These are phyloP conservation scores for Aricia artaxerxes DNA, from an alignment of 2,888 invertebrate genomes.

Conservation along the genomic window DNA sequence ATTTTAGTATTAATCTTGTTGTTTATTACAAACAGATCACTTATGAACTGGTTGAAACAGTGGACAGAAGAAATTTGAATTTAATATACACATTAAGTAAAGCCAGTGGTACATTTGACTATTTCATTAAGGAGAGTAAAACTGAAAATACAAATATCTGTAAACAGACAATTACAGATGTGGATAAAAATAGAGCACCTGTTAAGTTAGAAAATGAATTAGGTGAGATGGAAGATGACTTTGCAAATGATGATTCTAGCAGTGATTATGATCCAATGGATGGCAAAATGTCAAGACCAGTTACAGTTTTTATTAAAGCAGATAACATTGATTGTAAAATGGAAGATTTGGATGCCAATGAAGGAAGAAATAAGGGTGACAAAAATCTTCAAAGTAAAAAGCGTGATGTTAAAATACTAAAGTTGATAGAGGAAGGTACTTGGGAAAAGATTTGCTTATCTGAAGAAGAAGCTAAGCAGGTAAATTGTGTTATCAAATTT, in stretches of 20 bases:
- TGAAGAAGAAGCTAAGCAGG: conserved; percentile 63
- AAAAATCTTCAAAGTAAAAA: conserved; percentile 7
- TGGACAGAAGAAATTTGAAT: conserved; percentile 49
- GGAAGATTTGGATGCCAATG: not conserved
- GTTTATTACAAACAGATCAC: conserved; percentile 45
- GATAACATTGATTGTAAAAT: not conserved
- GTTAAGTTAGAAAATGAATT: conserved; percentile 28
- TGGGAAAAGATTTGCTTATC: conserved; percentile 59
- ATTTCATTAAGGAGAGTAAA: conserved; percentile 24
- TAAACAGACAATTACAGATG: not conserved
- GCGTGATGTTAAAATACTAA: conserved; percentile 41
- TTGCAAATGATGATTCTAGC: conserved; percentile 31
- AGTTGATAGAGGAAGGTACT: conserved; percentile 52
- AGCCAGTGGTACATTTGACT: not conserved
- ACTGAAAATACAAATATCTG: conserved; percentile 28
- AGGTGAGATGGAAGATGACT: conserved; percentile 21
- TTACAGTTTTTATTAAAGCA: conserved; percentile 2
- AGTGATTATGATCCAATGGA: conserved; percentile 31
- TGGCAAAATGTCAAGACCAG: conserved; percentile 6
- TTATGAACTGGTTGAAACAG: conserved; percentile 57
- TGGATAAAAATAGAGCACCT: conserved; percentile 33
- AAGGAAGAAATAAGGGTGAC: not conserved
- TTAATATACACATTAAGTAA: conserved; percentile 49
- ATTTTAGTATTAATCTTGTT: conserved; percentile 29
- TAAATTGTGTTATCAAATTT: conserved; percentile 27